phyloP scores from a whole-genome alignment of 2,888 invertebrate species.

The Diaperis boleti region DNA sequence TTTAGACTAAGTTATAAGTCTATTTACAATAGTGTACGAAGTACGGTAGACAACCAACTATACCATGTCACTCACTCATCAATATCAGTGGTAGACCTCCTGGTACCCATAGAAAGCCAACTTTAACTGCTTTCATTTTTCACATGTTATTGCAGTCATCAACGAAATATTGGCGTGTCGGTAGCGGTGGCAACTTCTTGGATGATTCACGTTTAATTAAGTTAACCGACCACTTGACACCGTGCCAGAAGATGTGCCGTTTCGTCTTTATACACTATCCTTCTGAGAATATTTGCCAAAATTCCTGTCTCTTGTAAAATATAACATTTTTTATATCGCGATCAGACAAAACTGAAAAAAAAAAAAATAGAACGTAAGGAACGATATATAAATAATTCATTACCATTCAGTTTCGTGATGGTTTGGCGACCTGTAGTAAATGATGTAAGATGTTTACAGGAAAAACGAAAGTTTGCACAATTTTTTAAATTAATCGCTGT shows the following conservation, averaged over 20 bases:
- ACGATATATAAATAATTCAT: slow-evolving; percentile 20
- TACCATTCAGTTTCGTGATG: slow-evolving; percentile 9
- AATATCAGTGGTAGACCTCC: too few relatives aligned
- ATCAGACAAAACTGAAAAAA: slow-evolving; percentile 21
- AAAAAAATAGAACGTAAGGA: slow-evolving; percentile 20
- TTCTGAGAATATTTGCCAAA: slow-evolving; percentile 15
- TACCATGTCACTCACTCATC: too few relatives aligned
- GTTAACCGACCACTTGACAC: slow-evolving; percentile 17
- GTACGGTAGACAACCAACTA: too few relatives aligned
- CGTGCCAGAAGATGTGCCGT: slow-evolving; percentile 15
- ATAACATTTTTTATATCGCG: slow-evolving; percentile 22
- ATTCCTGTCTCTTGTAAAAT: slow-evolving; percentile 22
- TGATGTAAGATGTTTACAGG: not conserved
- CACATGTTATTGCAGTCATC: too few relatives aligned
- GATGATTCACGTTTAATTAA: slow-evolving; percentile 32
- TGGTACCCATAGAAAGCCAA: too few relatives aligned
- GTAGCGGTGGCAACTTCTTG: slow-evolving; percentile 3
- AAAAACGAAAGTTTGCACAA: slow-evolving; percentile 6
- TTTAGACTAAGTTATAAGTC: too few relatives aligned
- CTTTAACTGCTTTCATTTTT: too few relatives aligned
- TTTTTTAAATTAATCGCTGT: too few relatives aligned
- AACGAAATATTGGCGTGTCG: slow-evolving; percentile 4
- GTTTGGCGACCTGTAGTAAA: slow-evolving; percentile 2
- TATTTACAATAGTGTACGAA: too few relatives aligned
- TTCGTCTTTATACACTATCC: slow-evolving; percentile 20